Evolutionary conservation across 1,140 invertebrate species (phyloP).

Genomic region (Acarapis woodi): DNA sequence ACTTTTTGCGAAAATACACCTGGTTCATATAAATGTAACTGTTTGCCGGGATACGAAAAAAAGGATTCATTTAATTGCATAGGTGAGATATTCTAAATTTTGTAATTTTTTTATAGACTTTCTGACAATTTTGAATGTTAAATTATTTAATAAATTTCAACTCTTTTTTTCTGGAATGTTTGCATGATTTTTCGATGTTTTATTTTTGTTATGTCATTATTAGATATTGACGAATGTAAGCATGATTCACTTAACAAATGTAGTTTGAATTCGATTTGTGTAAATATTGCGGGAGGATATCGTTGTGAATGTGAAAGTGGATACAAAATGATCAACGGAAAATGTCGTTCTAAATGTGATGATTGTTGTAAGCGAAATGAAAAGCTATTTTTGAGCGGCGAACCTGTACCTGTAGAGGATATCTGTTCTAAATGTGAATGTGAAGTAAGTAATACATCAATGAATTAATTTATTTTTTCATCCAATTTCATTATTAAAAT

Average conservation of each 20-base stretch:
- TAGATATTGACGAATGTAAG: slow-evolving; percentile 41
- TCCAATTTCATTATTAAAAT: too few species aligned
- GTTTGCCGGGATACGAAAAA: slow-evolving; percentile 37
- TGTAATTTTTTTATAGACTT: not conserved
- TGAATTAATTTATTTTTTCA: too few species aligned
- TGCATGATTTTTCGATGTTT: not conserved
- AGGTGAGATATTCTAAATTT: slow-evolving; percentile 7
- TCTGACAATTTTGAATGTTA: not conserved
- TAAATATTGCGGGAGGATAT: slow-evolving; percentile 56
- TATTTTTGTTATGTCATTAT: not conserved
- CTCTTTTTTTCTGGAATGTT: not conserved
- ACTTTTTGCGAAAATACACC: slow-evolving; percentile 54
- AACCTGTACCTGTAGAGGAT: too few species aligned
- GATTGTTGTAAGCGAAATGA: too few species aligned
- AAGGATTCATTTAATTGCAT: slow-evolving; percentile 45
- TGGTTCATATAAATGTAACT: slow-evolving; percentile 53
- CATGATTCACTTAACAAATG: slow-evolving; percentile 32
- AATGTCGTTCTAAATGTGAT: too few species aligned
- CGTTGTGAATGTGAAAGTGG: slow-evolving; percentile 47
- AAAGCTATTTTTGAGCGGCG: too few species aligned
- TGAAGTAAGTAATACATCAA: too few species aligned
- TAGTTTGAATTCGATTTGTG: slow-evolving; percentile 42
- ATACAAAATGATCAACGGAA: too few species aligned
- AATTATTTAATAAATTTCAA: not conserved
- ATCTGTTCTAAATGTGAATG: too few species aligned